Evolutionary conservation across 2,888 invertebrate species (phyloP).

Genomic region (Apocheima hispidaria): DNA sequence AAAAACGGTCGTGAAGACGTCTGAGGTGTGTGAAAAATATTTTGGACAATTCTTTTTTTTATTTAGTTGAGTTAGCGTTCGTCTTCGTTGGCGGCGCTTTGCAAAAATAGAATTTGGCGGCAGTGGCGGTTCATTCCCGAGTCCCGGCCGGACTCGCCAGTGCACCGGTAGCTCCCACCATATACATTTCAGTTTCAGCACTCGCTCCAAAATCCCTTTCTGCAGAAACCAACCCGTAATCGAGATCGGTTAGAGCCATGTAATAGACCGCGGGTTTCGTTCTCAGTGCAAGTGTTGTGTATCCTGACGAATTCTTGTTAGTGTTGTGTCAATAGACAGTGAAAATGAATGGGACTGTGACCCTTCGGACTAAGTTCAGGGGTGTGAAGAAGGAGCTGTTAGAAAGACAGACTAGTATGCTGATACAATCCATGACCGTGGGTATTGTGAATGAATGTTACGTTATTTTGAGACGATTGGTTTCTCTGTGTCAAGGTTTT

Average conservation of each 20-base stretch:
- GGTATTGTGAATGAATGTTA: slow-evolving; percentile 69
- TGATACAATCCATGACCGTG: slow-evolving; percentile 93
- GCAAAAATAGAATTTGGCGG: slow-evolving; percentile 86
- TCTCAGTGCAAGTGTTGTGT: slow-evolving; percentile 31
- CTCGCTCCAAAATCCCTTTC: slow-evolving; percentile 37
- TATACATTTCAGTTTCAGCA: slow-evolving; percentile 64
- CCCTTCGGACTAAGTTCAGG: slow-evolving; percentile 89
- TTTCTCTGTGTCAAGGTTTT: slow-evolving; percentile 37
- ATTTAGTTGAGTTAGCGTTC: slow-evolving; percentile 75
- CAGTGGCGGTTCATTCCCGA: slow-evolving; percentile 76
- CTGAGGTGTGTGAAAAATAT: slow-evolving; percentile 57
- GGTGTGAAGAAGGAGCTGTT: slow-evolving; percentile 92
- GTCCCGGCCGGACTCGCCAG: slow-evolving; percentile 73
- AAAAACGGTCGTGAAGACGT: slow-evolving; percentile 48
- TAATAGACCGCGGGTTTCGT: slow-evolving; percentile 20
- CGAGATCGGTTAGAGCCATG: slow-evolving; percentile 29
- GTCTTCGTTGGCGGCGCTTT: slow-evolving; percentile 79
- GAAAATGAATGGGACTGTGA: slow-evolving; percentile 84
- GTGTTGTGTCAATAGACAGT: slow-evolving; percentile 52
- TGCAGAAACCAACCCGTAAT: slow-evolving; percentile 32
- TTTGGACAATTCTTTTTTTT: slow-evolving; percentile 68
- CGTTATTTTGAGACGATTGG: slow-evolving; percentile 22
- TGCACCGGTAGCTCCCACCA: slow-evolving; percentile 75
- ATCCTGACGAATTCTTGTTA: slow-evolving; percentile 33
- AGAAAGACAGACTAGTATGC: slow-evolving; percentile 90